Evolutionary conservation across 2,888 invertebrate species (phyloP), one percentile per base, ranked within the genome.

Genomic region (Macrosoma leucophasiata): DNA sequence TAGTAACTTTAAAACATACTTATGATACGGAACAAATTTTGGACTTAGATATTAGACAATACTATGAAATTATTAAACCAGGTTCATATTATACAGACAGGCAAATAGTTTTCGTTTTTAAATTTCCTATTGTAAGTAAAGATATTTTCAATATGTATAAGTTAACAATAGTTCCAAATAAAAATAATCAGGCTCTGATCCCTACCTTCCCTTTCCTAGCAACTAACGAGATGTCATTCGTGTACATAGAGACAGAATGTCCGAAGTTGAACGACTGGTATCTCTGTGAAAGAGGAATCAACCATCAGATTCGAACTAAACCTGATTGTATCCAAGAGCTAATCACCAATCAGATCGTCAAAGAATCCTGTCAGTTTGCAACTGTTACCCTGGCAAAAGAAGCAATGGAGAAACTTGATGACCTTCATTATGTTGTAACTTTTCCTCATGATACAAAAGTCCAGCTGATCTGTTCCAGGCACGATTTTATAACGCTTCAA

Each of bases 181-280:
- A 25, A 20, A 10, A 38, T 11, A 20, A 29, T 1, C 34, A 47
- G 24, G 37, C 28, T 10, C 34, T 47, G 9, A 35, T 49, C 7
- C 45, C 49, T 5, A 22, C 47, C 15, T 42, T 11, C 30, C 50
- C 52, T 12, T 47, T 31, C 19, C 19, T 52, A 29, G 46, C 46
- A 42, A 47, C 37, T 12, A 39, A 35, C 29, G 27, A 31, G 31
- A 25, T 32, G 3, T n/a, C n/a, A 10, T 39, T 33, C 18, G 32
- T 45, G 46, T 50, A 48, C 40, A 44, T 48, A 33, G 50, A 46
- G 45, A 37, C 50, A 13, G 47, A 48, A 48, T 50, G 50, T 29
- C 47, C 50, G 45, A 50, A 48, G 46, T 19, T 27, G 3, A 38
- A 29, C 12, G 30, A 15, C 26, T 38, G 40, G 46, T 46, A 32